Evolutionary conservation across 2,113 vertebrate genomes (phyloP).

Genomic region (Urocitellus parryii): DNA sequence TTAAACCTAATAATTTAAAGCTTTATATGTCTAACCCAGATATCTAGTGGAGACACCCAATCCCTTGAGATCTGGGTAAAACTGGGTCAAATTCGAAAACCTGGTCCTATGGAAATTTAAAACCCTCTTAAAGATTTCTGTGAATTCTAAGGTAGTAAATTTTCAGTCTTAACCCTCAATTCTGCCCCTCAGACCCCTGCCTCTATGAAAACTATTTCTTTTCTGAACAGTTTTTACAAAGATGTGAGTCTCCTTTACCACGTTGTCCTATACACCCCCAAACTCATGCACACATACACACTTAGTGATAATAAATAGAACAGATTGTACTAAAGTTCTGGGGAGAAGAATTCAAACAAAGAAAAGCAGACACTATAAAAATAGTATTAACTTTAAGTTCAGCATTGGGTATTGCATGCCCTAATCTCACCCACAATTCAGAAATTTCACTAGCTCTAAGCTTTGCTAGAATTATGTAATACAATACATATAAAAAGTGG

Average conservation of each 20-base stretch:
- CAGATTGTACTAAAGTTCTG: neutral
- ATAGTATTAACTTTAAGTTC: constrained; percentile 36
- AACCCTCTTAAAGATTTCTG: neutral
- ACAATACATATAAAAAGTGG: constrained; percentile 22
- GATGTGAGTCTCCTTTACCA: neutral
- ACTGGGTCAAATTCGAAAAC: constrained; percentile 3
- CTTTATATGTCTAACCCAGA: neutral
- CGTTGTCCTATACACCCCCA: neutral
- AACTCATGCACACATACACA: neutral
- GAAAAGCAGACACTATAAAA: constrained; percentile 33
- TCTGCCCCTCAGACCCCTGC: neutral
- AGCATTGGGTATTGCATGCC: neutral
- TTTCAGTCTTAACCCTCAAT: neutral
- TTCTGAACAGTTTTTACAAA: constrained; percentile 39
- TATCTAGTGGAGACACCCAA: neutral
- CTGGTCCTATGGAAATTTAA: neutral
- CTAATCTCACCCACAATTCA: neutral
- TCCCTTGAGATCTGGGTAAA: neutral
- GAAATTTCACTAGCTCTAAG: constrained; percentile 31
- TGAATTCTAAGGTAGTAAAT: constrained; percentile 17
- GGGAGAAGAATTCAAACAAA: neutral
- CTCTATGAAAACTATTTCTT: neutral
- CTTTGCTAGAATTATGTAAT: constrained; percentile 21
- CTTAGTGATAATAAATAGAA: neutral
- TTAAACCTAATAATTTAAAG: constrained; percentile 2